Evolutionary conservation across 2,797 vertebrate species (phyloP).

Genomic region (Gymnothorax reevesii): DNA sequence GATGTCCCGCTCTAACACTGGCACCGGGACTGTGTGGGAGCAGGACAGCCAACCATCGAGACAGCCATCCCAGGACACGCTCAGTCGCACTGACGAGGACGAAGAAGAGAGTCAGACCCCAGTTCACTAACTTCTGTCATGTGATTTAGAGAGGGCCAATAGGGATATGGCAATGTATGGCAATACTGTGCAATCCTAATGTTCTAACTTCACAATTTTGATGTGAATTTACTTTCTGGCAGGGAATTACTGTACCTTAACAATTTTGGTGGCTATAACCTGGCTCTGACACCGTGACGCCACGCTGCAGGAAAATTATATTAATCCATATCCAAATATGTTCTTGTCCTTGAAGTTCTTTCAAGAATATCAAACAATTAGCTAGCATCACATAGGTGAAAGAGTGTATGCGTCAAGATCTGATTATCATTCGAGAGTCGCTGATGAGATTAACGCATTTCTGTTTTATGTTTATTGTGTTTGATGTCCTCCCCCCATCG

Average conservation of each 20-base stretch:
- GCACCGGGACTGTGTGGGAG: constrained; percentile 96
- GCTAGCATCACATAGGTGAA: not conserved
- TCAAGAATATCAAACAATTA: not conserved
- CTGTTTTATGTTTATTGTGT: not conserved
- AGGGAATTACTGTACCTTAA: no score
- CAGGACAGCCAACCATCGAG: constrained; percentile 97
- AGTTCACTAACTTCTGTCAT: not conserved
- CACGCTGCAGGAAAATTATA: not conserved
- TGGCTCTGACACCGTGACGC: not conserved
- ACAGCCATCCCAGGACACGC: constrained; percentile 94
- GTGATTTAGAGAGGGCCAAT: not conserved
- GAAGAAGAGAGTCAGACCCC: constrained; percentile 91
- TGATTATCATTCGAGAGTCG: not conserved
- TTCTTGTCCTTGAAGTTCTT: not conserved
- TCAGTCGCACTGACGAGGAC: constrained; percentile 94
- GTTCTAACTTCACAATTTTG: no score
- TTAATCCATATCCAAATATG: not conserved
- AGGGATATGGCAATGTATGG: not conserved
- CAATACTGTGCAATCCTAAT: not conserved
- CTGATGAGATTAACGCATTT: not conserved
- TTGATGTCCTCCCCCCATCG: not conserved
- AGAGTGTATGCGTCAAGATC: not conserved
- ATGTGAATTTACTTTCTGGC: no score
- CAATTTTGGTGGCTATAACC: not conserved
- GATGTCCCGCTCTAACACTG: constrained; percentile 98